Evolutionary conservation across 23 tunicate genomes (phyloP), one percentile per base, ranked within the genome.

Genomic region (Corella eumyota): DNA sequence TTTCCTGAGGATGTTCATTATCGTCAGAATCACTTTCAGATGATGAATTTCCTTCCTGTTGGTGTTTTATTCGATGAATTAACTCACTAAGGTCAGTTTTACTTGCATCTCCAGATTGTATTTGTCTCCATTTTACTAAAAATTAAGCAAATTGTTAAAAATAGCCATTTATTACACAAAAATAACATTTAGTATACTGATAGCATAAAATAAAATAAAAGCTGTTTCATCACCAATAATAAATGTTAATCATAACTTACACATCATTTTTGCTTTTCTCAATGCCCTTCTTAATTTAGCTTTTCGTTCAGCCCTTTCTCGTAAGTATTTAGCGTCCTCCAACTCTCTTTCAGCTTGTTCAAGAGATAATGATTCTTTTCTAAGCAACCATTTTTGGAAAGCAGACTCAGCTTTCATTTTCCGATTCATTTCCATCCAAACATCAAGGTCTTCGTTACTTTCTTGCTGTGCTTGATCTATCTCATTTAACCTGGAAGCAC

Each of bases 221-320:
- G 15, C 48, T 40, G 48, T 40, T 15, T 15, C 15, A 15, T 40
- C 48, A 11, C 15, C 11, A 9, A 40, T 40, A 40, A 40, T 9
- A 40, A 15, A 11, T 9, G 11, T 40, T 19, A 51, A 51, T n/a
- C 11, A 51, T 7, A 11, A 51, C 57, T 51, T 51, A 51, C 57
- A 51, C 57, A 51, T 51, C 57, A 27, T 40, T 37, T 56, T 64
- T 28, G 80, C 71, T 37, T 50, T 37, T 3, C 64, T 56, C 56
- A 34, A 5, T 26, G 69, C 70, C 55, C 69, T 24, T 25, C 61
- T 65, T 0, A 74, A 3, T 44, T 52, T 52, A 24, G 50, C 27
- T 58, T 76, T 76, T 25, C 34, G 28, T 31, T 76, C 83, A 9
- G 65, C 64, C 15, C 70, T 63, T 70, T 62, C 55, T 54, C 87